A percentile compares a stretch with the other conserved stretches of the same genome.
Conservation (phyloP, 1,140 invertebrate genomes). For the Papilio glaucus region DNA sequence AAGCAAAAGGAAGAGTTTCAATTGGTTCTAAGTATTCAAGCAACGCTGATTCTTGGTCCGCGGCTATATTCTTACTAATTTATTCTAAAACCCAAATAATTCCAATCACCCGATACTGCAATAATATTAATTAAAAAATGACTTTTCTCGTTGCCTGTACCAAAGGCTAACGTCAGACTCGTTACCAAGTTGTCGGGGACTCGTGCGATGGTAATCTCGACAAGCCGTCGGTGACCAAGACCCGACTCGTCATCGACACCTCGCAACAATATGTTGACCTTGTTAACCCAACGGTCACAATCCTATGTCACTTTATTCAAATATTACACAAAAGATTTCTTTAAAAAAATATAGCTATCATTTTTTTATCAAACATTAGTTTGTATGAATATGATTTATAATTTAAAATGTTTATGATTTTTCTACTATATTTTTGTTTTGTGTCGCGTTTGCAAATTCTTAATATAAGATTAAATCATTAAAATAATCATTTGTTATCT, state of each 20-base stretch:
- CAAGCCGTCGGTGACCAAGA: slow-evolving; percentile 57
- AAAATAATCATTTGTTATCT: too few species aligned
- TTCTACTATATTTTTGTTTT: too few species aligned
- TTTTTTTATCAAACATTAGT: background rate
- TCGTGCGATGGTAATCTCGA: slow-evolving; percentile 65
- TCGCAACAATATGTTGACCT: slow-evolving; percentile 58
- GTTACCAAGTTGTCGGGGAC: slow-evolving; percentile 64
- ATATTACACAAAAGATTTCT: slow-evolving; percentile 4
- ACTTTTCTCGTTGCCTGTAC: slow-evolving; percentile 50
- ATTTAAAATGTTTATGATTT: too few species aligned
- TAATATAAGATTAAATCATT: too few species aligned
- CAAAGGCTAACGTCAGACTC: slow-evolving; percentile 54
- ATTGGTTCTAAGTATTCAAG: too few species aligned
- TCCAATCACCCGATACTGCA: too few species aligned
- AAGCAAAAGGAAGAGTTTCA: too few species aligned
- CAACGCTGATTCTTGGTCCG: too few species aligned
- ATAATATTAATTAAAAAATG: background rate
- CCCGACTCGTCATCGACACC: slow-evolving; percentile 58
- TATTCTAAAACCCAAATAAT: too few species aligned
- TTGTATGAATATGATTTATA: background rate
- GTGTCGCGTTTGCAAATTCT: too few species aligned
- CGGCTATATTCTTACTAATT: too few species aligned
- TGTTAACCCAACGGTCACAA: slow-evolving; percentile 49
- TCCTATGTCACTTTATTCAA: background rate
- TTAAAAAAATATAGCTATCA: background rate